Base-by-base conservation (phyloP, 1,140 invertebrate species). In the Drosophila obscura region DNA sequence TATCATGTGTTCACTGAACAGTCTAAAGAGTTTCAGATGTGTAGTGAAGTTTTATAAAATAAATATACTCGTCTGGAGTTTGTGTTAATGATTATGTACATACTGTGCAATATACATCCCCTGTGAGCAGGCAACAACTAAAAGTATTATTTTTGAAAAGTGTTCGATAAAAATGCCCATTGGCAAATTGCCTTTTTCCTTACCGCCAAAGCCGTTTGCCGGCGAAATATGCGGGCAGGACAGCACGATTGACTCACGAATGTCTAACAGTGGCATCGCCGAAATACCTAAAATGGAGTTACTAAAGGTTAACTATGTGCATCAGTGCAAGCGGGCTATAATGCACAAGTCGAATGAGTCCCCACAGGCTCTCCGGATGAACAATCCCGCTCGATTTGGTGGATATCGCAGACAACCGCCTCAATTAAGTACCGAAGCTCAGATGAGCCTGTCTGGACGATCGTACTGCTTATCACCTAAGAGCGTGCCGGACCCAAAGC, bases 241-340 rank as follows among this genome's bases (percentile, higher is more conserved):
- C 7, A 74, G 73, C 24, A 89, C 74, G 0, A 53, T 80, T 28
- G 90, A 91, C 24, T 88, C 84, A 15, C 59, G 72, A 7, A 77
- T 85, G 61, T 85, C 88, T 2, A 19, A 7, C n/a, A 78, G 35
- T 19, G 24, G 39, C n/a, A 72, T 61, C 48, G 49, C 66, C 0
- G 77, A 90, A 57, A 64, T 91, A 65, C 80, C 90, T 2, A 83
- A 90, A 60, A 91, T 91, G 90, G 82, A 91, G 31, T 51, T 91
- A 28, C 74, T 91, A 0, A 84, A 91, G 51, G 71, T 91, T 44
- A 88, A 90, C 39, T 91, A 91, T 76, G 90, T 91, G 39, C 82
- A 91, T 46, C 77, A 91, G 49, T 91, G 90, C 53, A 90, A 90
- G 51, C 59, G 82, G 61, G 85, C 85, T 3, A 73, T 88, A 35